Percentiles rank a stretch among this genome's conserved stretches.
Conservation (phyloP, 2,888 invertebrate genomes). For the Drosophila neutralis region DNA sequence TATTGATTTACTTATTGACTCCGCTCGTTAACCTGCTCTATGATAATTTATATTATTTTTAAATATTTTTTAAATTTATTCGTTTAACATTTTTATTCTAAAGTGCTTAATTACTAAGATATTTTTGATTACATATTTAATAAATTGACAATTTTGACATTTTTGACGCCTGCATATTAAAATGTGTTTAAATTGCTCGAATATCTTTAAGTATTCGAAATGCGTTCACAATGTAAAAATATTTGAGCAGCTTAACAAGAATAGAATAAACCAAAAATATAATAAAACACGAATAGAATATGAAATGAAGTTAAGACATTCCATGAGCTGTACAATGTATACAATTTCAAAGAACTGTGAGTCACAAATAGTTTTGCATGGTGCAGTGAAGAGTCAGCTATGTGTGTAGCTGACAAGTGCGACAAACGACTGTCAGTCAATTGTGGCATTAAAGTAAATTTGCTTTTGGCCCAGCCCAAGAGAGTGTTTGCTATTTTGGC, state of each 20-base stretch:
- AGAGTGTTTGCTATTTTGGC: conserved; percentile 56
- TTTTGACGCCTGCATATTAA: background rate
- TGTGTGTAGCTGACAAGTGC: conserved; percentile 55
- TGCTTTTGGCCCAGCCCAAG: conserved; percentile 44
- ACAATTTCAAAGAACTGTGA: conserved; percentile 24
- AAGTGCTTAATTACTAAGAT: background rate
- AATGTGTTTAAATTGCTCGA: background rate
- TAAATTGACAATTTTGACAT: background rate
- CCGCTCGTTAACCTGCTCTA: background rate
- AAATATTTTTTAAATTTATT: background rate
- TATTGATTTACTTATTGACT: background rate
- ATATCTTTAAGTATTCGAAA: background rate
- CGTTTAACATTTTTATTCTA: background rate
- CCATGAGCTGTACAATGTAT: background rate
- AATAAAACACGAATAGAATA: background rate
- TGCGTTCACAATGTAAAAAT: background rate
- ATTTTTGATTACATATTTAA: background rate
- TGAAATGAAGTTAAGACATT: background rate
- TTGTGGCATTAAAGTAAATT: conserved; percentile 65
- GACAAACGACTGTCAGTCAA: conserved; percentile 67
- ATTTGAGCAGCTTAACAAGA: background rate
- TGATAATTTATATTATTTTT: background rate
- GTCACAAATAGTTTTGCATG: conserved; percentile 37
- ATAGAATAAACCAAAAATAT: background rate
- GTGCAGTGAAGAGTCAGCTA: conserved; percentile 32